phyloP scores from a whole-genome alignment of 1,140 invertebrate species.

The Calephelis virginiensis region DNA sequence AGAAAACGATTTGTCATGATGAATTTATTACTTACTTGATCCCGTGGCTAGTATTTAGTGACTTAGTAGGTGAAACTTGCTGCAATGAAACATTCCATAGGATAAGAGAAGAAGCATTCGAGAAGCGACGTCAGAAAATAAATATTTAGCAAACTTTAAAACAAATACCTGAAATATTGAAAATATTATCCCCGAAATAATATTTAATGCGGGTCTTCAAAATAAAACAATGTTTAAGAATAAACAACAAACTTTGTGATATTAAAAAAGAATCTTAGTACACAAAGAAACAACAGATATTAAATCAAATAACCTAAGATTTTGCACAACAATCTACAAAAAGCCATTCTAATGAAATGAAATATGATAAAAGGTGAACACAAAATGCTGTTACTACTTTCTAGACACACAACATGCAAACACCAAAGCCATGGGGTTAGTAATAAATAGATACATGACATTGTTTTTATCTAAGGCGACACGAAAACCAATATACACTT shows the following conservation, averaged over 20 bases:
- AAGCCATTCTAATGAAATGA: background rate
- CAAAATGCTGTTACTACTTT: background rate
- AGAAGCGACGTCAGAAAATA: conserved; percentile 44
- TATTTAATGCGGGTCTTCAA: background rate
- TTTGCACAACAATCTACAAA: background rate
- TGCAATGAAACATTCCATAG: conserved; percentile 72
- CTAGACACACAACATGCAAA: conserved; percentile 1
- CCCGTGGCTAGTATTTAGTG: conserved; percentile 69
- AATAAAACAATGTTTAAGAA: background rate
- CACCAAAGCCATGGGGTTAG: background rate
- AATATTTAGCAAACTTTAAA: conserved; percentile 32
- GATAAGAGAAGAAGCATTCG: conserved; percentile 63
- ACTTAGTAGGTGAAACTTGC: conserved; percentile 75
- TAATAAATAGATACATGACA: background rate
- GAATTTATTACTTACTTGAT: conserved; percentile 62
- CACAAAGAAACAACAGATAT: background rate
- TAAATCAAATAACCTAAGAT: background rate
- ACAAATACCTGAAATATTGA: background rate
- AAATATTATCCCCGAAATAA: background rate
- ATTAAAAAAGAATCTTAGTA: no score
- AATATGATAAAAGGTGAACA: background rate
- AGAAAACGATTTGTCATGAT: background rate
- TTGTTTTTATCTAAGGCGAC: background rate
- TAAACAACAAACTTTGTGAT: background rate
- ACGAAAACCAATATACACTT: background rate